phyloP scores from a whole-genome alignment of 2,888 invertebrate species.

The Perizoma affinitatum region DNA sequence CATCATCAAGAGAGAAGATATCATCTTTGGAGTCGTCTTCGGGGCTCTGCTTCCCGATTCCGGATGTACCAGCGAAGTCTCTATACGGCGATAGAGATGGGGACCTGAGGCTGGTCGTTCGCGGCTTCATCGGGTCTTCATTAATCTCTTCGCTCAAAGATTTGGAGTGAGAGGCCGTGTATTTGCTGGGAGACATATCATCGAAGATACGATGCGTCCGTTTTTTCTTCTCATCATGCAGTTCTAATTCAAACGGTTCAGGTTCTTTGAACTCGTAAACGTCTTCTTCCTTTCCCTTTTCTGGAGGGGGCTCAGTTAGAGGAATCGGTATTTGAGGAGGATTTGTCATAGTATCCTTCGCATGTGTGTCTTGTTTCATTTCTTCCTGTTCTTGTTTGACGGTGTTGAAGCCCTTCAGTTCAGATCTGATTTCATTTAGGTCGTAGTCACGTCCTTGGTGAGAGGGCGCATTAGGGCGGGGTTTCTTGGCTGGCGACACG shows the following conservation, averaged over 20 bases:
- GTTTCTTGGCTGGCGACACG: conserved; percentile 68
- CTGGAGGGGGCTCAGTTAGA: conserved; percentile 53
- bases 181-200: conserved; percentile 79
- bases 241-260: conserved; percentile 93
- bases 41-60: conserved; percentile 85
- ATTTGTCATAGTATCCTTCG: conserved; percentile 50
- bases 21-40: conserved; percentile 86
- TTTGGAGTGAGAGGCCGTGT: conserved; percentile 73
- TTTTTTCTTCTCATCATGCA: conserved; percentile 84
- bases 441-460: conserved; percentile 88
- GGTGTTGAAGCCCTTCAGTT: conserved; percentile 89
- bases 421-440: conserved; percentile 92
- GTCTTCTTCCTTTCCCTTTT: conserved; percentile 82
- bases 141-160: conserved; percentile 84
- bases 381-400: conserved; percentile 80
- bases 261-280: conserved; percentile 96
- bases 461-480: conserved; percentile 53
- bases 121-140: conserved; percentile 65
- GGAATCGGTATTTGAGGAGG: conserved; percentile 42
- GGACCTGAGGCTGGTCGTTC: conserved; percentile 63
- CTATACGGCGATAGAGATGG: conserved; percentile 77
- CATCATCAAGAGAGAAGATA: conserved; percentile 84
- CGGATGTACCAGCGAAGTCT: conserved; percentile 76
- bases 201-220: conserved; percentile 79
- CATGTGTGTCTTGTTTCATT: conserved; percentile 59